Evolutionary conservation across 1,140 invertebrate species (phyloP).

Genomic region (Reticulitermes speratus): DNA sequence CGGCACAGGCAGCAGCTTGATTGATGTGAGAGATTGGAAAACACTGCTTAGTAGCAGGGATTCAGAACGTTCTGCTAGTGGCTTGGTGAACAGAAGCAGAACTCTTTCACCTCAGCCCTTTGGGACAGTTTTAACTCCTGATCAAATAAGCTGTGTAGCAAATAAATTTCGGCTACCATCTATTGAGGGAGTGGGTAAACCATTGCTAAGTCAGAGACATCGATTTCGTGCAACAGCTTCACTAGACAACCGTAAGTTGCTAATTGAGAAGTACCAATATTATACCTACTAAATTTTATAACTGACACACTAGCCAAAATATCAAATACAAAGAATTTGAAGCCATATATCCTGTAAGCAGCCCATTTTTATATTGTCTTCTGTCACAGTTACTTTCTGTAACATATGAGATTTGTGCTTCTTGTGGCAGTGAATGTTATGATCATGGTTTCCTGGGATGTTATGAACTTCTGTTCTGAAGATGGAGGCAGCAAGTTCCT

Average conservation of each 20-base stretch:
- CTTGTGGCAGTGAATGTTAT: too few relatives aligned
- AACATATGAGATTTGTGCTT: too few relatives aligned
- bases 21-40: background rate
- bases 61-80: background rate
- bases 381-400: too few relatives aligned
- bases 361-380: too few relatives aligned
- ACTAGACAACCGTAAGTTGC: constrained; percentile 31
- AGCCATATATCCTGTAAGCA: too few relatives aligned
- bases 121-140: background rate
- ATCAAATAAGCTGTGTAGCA: background rate
- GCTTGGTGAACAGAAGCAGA: background rate
- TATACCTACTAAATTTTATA: too few relatives aligned
- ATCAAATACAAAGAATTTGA: too few relatives aligned
- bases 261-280: background rate
- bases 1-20: background rate
- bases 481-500: too few relatives aligned
- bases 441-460: too few relatives aligned
- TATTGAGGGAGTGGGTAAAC: constrained; percentile 13
- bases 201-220: background rate
- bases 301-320: too few relatives aligned
- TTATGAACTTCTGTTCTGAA: too few relatives aligned
- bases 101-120: background rate
- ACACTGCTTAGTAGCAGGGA: background rate
- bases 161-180: constrained; percentile 22
- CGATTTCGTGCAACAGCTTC: constrained; percentile 31